Evolutionary conservation across 2,888 invertebrate genomes (phyloP), one percentile per base, ranked within the genome.

Genomic region (Tribolium freemani): DNA sequence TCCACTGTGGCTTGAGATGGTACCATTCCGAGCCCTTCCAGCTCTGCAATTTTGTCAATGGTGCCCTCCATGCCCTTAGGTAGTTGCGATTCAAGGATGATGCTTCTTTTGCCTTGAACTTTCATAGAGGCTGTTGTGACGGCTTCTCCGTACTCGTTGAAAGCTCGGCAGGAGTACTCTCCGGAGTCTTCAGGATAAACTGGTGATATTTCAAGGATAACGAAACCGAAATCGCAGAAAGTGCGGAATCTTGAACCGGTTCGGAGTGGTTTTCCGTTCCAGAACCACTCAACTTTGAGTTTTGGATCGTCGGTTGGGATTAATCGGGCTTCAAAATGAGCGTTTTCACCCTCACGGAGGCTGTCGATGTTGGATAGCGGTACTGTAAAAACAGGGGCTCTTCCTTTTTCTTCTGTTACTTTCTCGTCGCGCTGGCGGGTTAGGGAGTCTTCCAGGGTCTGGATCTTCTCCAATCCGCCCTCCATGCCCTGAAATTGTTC

Each of bases 171-270:
- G 58, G 94, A 92, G 83, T 95, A 96, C 88, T 95, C 95, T 11
- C 97, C 98, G 21, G 96, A 95, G 85, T 99, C 98, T 88, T 97
- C 97, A 0, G 97, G 96, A 85, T 97, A 97, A 8, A 98, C 97
- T 0, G 98, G 98, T 5, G 97, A 95, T 80, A 99, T 98, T 90
- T 99, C 98, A 77, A 99, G 89, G 78, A 98, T 97, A 26, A 97
- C 98, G 84, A 97, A 98, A 70, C 99, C 98, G 87, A 99, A 98
- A 88, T 99, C 98, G 84, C 97, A 96, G 92, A 97, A 96, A 30
- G 98, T 97, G 77, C 98, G 94, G 89, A 97, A 97, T 79, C 97
- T 91, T 6, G 97, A 96, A 70, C 97, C 97, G 53, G 95, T 93
- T 86, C 92, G 93, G 69, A 96, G 87, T 57, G 96, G 93, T 87